Base-by-base conservation (phyloP, 2,888 invertebrate genomes). In the Mesoligia furuncula region DNA sequence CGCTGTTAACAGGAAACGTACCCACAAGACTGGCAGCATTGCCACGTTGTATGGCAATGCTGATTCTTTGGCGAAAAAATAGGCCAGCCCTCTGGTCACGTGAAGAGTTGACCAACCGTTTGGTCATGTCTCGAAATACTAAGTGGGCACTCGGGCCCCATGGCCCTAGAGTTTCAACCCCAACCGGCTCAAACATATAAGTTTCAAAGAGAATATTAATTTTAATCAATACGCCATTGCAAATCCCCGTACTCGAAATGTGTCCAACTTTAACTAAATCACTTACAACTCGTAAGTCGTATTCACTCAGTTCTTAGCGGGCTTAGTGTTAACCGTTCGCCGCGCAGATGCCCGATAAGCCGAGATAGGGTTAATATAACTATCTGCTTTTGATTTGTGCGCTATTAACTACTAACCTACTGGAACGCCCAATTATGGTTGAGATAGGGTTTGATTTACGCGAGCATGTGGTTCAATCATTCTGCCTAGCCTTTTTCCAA, bases 361-460 rank as follows among this genome's bases (percentile, higher is more conserved):
- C 65, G 24, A 9, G 24, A 45, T 62, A 39, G 61, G 62, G 68
- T 69, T 71, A 77, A 83, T 82, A 81, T 85, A 51, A 81, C 73
- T 77, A 74, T 73, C 71, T 66, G 64, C 67, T 68, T 80, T 83
- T 83, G 83, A 83, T 82, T 85, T 83, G 85, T 85, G 85, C n/a
- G 61, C 57, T 76, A 76, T 67, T 75, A 75, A n/a, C 61, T 75
- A 57, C 27, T 66, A 64, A 36, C 27, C 45, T 48, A 64, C 62
- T 61, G 20, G 51, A 61, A 67, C 45, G 3, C 8, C 48, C 75
- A 81, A 74, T 83, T 68, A 73, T 48, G 1, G 6, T 73, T 45
- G 6, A 13, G 62, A 27, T 7, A 0, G 9, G 15, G 24, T 57
- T 67, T 71, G 39, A 24, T 54, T 64, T 20, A 45, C 36, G 66